These are phyloP conservation scores for Perithous albicinctus DNA, from an alignment of 2,888 invertebrate species.

Conservation along the genomic window DNA sequence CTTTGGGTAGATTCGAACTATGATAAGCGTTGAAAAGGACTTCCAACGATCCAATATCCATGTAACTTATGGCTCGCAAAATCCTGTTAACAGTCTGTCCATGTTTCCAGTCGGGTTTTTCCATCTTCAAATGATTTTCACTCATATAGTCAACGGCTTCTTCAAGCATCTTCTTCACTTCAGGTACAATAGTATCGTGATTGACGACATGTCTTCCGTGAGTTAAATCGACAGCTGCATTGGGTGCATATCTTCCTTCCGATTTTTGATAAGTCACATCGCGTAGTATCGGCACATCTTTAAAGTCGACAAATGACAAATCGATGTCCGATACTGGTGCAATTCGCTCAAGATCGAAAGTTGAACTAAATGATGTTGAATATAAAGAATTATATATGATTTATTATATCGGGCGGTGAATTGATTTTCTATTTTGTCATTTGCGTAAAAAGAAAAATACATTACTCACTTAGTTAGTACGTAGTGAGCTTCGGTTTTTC, in stretches of 20 bases:
- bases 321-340: slow-evolving; percentile 67
- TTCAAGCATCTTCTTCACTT: slow-evolving; percentile 78
- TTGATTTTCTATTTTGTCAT: not conserved
- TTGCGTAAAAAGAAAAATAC: not conserved
- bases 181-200: slow-evolving; percentile 72
- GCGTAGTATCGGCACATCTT: slow-evolving; percentile 63
- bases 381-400: not conserved
- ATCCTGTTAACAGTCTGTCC: slow-evolving; percentile 81
- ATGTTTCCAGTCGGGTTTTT: slow-evolving; percentile 79
- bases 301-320: slow-evolving; percentile 65
- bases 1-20: no score
- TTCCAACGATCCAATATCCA: slow-evolving; percentile 79
- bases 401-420: not conserved
- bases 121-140: slow-evolving; percentile 79
- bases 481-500: slow-evolving; percentile 80
- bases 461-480: slow-evolving; percentile 81
- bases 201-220: slow-evolving; percentile 79
- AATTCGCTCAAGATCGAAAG: slow-evolving; percentile 77
- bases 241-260: slow-evolving; percentile 64
- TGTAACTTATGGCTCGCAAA: slow-evolving; percentile 76
- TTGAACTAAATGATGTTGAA: slow-evolving; percentile 69
- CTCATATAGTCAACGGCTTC: slow-evolving; percentile 81
- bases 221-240: slow-evolving; percentile 79
- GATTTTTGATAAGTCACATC: slow-evolving; percentile 77
- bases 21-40: slow-evolving; percentile 74